Percentiles rank a stretch among this genome's conserved stretches.
Conservation (phyloP, 2,113 vertebrate genomes). For the Otis tarda region DNA sequence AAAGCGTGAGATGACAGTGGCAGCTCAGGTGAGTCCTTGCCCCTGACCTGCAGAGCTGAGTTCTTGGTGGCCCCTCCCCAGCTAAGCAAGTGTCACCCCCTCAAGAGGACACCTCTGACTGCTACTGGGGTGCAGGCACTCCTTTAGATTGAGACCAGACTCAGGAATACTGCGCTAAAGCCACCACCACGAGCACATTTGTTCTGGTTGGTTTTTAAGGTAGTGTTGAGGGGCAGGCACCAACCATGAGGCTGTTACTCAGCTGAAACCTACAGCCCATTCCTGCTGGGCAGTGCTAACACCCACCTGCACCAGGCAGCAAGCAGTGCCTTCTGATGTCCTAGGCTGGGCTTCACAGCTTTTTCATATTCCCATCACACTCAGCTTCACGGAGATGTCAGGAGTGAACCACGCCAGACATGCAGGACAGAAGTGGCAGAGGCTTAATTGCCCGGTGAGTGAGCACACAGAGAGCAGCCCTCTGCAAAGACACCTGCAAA, state of each 20-base stretch:
- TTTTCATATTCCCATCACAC: neutral
- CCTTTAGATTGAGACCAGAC: neutral
- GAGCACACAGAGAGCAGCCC: neutral
- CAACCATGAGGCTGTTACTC: fast-evolving
- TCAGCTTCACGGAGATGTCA: neutral
- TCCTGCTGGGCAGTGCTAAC: neutral
- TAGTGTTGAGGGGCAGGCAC: neutral
- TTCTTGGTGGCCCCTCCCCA: neutral
- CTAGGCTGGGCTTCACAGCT: fast-evolving
- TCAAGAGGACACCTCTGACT: neutral
- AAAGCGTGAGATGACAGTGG: neutral
- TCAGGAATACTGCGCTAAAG: neutral
- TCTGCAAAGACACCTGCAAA: neutral
- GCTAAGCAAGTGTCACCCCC: neutral
- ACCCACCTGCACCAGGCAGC: neutral
- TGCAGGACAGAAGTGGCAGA: neutral
- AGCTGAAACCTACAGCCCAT: neutral
- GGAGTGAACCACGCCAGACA: neutral
- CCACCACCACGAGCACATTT: neutral
- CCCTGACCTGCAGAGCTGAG: neutral
- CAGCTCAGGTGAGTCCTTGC: neutral
- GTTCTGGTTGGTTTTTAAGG: neutral
- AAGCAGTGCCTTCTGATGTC: neutral
- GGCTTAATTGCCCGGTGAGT: fast-evolving
- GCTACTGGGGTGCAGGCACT: fast-evolving